phyloP scores from a whole-genome alignment of 2,113 vertebrate genomes.

The Ptilonorhynchus violaceus region DNA sequence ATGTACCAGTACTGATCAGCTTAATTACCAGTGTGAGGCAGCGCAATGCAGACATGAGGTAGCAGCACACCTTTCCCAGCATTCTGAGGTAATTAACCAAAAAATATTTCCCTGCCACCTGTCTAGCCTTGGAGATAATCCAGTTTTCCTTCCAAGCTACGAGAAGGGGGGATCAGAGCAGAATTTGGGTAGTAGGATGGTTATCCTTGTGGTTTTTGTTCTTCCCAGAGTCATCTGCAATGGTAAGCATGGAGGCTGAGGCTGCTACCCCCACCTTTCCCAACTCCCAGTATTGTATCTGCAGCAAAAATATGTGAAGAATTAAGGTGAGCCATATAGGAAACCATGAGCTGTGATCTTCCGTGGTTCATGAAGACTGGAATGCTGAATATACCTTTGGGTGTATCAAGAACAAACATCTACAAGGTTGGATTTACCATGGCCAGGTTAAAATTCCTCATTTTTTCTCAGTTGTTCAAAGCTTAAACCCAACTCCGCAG shows the following conservation, averaged over 20 bases:
- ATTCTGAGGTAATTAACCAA: constrained; percentile 68
- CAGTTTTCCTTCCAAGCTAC: constrained; percentile 35
- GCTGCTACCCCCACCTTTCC: background rate
- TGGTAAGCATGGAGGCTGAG: background rate
- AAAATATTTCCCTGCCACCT: constrained; percentile 67
- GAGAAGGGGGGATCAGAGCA: constrained; percentile 22
- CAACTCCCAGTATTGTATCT: background rate
- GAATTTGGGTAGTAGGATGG: background rate
- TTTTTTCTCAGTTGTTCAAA: background rate
- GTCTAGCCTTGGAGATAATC: constrained; percentile 65
- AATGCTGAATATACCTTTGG: background rate
- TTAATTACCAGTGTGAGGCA: constrained; percentile 65
- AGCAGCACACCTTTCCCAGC: constrained; percentile 66
- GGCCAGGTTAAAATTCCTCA: background rate
- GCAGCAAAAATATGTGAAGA: background rate
- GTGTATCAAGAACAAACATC: background rate
- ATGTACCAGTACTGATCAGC: constrained; percentile 60
- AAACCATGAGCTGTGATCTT: background rate
- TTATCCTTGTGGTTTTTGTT: background rate
- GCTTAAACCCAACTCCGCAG: background rate
- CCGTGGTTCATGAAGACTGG: background rate
- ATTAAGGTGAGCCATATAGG: background rate
- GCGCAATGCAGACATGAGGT: constrained; percentile 53
- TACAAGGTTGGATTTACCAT: background rate
- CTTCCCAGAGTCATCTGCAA: background rate